These are phyloP conservation scores for Fistularia commersonii DNA, from an alignment of 2,797 vertebrate genomes.

Conservation along the genomic window DNA sequence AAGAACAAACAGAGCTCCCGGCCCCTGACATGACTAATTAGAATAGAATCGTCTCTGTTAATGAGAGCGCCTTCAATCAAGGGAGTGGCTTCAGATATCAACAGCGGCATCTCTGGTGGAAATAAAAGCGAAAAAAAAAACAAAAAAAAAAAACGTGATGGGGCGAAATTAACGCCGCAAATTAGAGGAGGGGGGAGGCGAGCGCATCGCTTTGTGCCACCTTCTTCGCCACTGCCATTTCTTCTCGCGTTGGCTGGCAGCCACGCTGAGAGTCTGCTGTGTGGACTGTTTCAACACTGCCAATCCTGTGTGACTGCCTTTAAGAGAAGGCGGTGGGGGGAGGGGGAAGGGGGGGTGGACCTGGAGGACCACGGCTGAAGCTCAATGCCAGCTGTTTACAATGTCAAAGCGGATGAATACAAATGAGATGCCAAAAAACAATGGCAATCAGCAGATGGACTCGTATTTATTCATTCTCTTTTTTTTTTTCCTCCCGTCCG, in stretches of 20 bases:
- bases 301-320: slow-evolving; percentile 56
- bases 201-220: slow-evolving; percentile 41
- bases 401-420: slow-evolving; percentile 47
- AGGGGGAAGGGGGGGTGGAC: slow-evolving; percentile 44
- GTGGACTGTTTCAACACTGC: slow-evolving; percentile 66
- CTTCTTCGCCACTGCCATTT: slow-evolving; percentile 53
- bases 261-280: slow-evolving; percentile 51
- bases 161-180: slow-evolving; percentile 46
- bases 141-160: slow-evolving; percentile 49
- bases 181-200: slow-evolving; percentile 32
- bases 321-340: slow-evolving; percentile 33
- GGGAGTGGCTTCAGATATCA: slow-evolving; percentile 46
- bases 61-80: slow-evolving; percentile 62
- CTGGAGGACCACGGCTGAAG: slow-evolving; percentile 72
- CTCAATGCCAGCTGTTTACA: slow-evolving; percentile 78
- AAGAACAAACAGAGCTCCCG: slow-evolving; percentile 63
- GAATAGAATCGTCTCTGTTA: slow-evolving; percentile 66
- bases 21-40: slow-evolving; percentile 68
- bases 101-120: slow-evolving; percentile 44
- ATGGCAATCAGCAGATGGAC: slow-evolving; percentile 63
- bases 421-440: slow-evolving; percentile 62
- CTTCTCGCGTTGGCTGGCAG: slow-evolving; percentile 61
- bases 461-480: slow-evolving; percentile 45
- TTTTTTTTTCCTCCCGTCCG: slow-evolving; percentile 21
- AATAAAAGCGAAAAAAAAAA: slow-evolving; percentile 52